These are phyloP conservation scores for Neofelis nebulosa DNA, from an alignment of 2,113 vertebrate species.

Conservation along the genomic window DNA sequence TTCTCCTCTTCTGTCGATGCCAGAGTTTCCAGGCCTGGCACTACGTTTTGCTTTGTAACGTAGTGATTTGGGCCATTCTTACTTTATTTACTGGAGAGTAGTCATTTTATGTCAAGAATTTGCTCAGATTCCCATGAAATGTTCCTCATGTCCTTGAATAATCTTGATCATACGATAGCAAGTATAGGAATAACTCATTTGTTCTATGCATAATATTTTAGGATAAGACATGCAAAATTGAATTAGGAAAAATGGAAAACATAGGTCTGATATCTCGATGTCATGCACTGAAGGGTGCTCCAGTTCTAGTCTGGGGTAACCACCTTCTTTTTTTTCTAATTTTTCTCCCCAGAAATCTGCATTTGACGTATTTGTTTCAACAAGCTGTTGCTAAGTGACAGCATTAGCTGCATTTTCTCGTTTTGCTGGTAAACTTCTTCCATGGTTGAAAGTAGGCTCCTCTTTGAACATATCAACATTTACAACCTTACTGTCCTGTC, in stretches of 20 bases:
- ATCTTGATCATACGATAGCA: background rate
- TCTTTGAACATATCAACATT: background rate
- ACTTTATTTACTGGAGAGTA: background rate
- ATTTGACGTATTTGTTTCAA: background rate
- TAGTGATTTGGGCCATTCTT: background rate
- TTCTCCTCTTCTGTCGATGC: background rate
- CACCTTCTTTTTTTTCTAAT: background rate
- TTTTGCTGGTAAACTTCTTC: background rate
- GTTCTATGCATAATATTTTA: background rate
- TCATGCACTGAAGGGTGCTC: background rate
- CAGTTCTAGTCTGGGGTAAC: background rate
- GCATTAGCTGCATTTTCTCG: background rate
- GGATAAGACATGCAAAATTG: background rate
- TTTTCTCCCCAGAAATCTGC: background rate
- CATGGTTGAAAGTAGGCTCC: background rate
- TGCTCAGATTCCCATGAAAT: background rate
- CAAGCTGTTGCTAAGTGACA: background rate
- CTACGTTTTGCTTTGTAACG: background rate
- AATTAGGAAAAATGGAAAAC: background rate
- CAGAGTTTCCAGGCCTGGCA: background rate
- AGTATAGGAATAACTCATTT: background rate
- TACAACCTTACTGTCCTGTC: background rate
- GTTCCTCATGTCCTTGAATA: background rate
- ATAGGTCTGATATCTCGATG: accelerated
- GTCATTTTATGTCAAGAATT: background rate